A percentile compares a stretch with the other conserved stretches of the same genome.
These are phyloP conservation scores for Brassicogethes aeneus DNA, from an alignment of 2,888 invertebrate species.

Conservation along the genomic window DNA sequence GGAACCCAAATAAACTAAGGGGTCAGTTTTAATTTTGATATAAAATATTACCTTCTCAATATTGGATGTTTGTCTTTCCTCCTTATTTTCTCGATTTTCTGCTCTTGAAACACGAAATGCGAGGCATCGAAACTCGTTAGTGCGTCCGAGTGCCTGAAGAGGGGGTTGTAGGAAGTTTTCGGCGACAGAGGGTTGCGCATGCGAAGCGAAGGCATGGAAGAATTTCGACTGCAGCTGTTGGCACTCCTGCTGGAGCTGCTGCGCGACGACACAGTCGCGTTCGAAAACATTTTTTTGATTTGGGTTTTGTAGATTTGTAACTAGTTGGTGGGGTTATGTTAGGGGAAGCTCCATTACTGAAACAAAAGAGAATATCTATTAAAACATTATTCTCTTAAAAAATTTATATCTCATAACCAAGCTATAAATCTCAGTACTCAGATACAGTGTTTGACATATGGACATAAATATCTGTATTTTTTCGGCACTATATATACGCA, in stretches of 20 bases:
- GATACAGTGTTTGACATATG: too few relatives aligned
- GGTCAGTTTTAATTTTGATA: too few relatives aligned
- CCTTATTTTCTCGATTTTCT: conserved; percentile 14
- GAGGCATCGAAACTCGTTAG: conserved; percentile 37
- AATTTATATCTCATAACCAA: too few relatives aligned
- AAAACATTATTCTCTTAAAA: too few relatives aligned
- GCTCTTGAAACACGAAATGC: conserved; percentile 31
- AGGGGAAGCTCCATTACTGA: conserved; percentile 3
- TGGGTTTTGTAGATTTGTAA: background rate
- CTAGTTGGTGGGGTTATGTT: background rate
- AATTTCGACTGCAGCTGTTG: conserved; percentile 34
- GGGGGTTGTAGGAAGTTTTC: conserved; percentile 31
- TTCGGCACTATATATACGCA: background rate
- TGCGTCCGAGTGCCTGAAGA: conserved; percentile 31
- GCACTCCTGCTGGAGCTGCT: conserved; percentile 33
- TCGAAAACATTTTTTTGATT: conserved; percentile 34
- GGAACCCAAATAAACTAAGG: too few relatives aligned
- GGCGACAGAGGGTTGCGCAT: conserved; percentile 31
- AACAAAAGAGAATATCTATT: conserved; percentile 1
- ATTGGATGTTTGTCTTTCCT: conserved; percentile 41
- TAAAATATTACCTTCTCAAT: conserved; percentile 21
- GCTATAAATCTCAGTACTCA: too few relatives aligned
- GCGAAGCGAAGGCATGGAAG: conserved; percentile 36
- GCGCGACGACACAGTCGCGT: conserved; percentile 35
- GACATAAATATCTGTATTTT: too few relatives aligned